Conservation (phyloP, 2,113 vertebrate species). For the Willisornis vidua region DNA sequence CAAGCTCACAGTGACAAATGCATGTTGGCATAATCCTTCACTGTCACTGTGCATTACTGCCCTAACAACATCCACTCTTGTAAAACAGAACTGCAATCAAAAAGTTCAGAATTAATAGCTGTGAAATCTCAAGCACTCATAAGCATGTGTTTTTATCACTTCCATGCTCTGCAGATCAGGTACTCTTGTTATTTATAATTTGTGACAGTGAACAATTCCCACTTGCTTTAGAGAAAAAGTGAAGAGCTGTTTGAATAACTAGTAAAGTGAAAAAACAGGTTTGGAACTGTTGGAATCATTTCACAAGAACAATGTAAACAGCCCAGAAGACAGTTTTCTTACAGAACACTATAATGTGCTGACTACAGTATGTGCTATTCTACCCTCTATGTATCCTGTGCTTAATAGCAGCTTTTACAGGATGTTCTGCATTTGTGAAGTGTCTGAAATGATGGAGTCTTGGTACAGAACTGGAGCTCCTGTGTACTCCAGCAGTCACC, state of each 20-base stretch:
- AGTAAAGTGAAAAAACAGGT: conserved; percentile 31
- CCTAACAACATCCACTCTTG: conserved; percentile 54
- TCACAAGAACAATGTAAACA: background rate
- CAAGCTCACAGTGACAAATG: conserved; percentile 37
- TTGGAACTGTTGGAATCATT: conserved; percentile 24
- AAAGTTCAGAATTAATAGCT: conserved; percentile 71
- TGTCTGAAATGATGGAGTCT: background rate
- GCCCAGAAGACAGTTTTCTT: background rate
- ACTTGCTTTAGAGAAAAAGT: conserved; percentile 47
- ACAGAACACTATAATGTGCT: background rate
- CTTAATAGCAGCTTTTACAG: background rate
- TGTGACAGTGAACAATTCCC: conserved; percentile 71
- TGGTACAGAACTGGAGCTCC: background rate
- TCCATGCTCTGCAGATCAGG: conserved; percentile 10
- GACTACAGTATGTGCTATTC: background rate
- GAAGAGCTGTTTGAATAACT: conserved; percentile 68
- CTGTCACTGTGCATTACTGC: conserved; percentile 18
- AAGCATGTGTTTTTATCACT: conserved; percentile 64
- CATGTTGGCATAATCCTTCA: conserved; percentile 30
- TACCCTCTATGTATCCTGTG: background rate
- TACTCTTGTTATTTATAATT: conserved; percentile 68
- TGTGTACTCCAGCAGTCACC: background rate
- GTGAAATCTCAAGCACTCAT: conserved; percentile 57
- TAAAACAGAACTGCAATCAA: conserved; percentile 63
- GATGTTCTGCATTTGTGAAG: background rate